Base-by-base conservation (phyloP, 2,797 vertebrate genomes). In the Smutsia temminckii region DNA sequence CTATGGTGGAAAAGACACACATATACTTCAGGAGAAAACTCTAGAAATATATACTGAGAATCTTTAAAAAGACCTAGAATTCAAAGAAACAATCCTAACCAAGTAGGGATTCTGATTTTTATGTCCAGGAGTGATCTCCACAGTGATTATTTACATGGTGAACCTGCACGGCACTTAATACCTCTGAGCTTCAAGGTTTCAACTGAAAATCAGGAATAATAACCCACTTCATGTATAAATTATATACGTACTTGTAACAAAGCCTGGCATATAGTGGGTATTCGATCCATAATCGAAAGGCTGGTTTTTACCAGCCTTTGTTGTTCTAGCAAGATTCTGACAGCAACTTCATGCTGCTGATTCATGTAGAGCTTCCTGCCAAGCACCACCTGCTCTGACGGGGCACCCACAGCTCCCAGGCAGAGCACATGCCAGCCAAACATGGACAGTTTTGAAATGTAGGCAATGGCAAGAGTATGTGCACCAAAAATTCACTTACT, bases 321-420 rank as follows among this genome's bases (percentile, higher is more conserved):
- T 27, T 66, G 46, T 14, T 34, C 59, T 20, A 34, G 55, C 29
- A 27, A 42, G 42, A 64, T 8, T 57, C 51, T 27, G 34, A 78
- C 0, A 7, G 42, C 2, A 21, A 7, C 34, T n/a, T 32, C 85
- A 64, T 2, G 0, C 29, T 37, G 16, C 34, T 10, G 23, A 61
- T n/a, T 71, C 17, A 1, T 0, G 2, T 0, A 0, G 13, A 10
- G 27, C 32, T 75, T 51, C 69, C 46, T 25, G 20, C 34, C 32
- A 20, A 49, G 61, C 37, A 21, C 3, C 61, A 42, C 68, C 37
- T 51, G n/a, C 14, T 32, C 53, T 5, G 2, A 9, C 0, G 4
- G 55, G 40, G n/a, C 12, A 12, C 10, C 37, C 0, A 1, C 6
- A 4, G 18, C 55, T 13, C 25, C 55, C 63, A 0, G 34, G 32